Base-by-base conservation (phyloP, 2,113 vertebrate species). In the Nerophis lumbriciformis region DNA sequence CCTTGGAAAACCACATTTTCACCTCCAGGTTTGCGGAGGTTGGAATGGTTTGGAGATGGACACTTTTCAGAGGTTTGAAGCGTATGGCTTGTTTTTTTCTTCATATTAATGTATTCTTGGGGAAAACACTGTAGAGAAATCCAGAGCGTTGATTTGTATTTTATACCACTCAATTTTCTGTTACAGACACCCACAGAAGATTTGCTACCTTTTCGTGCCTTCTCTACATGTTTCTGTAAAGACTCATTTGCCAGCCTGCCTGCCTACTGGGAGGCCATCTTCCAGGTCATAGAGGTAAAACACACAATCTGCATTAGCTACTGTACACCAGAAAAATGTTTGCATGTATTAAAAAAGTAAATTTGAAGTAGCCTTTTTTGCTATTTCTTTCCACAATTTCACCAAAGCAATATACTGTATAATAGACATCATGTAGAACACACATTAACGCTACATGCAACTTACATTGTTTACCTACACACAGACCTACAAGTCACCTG, bases 11-110 rank as follows among this genome's bases (percentile, higher is more conserved):
- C 75, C 47, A 94, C 92, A 42, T 87, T 77, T 6, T 67, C 89
- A 0, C 88, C 85, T 1, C 66, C 84, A 0, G 92, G 89, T 35
- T 90, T 96, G 89, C 87, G 95, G 2, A 88, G 91, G 79, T 93
- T 98, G 53, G 93, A 97, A 81, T 98, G 96, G 96, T 98, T 97
- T 4, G 96, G 95, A 14, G 95, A 98, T 0, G 94, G 95, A 67
- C 94, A 94, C 83, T 94, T 93, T 81, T 98, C 95, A 0, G 94
- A 97, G 94, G 96, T 98, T 8, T 89, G 91, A 48, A 38, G 5
- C 36, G 5, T 14, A 8, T 13, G 11, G 4, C 9, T 19, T 37
- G 6, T 36, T 36, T 11, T 12, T 6, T 21, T 56, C n/a, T 56
- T 16, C 6, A 36, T 48, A 28, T 60, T 3, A 38, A 2, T 19